Percentiles rank a stretch among this genome's conserved stretches.
phyloP scores from a whole-genome alignment of 2,888 invertebrate genomes.

The Suillia variegata region DNA sequence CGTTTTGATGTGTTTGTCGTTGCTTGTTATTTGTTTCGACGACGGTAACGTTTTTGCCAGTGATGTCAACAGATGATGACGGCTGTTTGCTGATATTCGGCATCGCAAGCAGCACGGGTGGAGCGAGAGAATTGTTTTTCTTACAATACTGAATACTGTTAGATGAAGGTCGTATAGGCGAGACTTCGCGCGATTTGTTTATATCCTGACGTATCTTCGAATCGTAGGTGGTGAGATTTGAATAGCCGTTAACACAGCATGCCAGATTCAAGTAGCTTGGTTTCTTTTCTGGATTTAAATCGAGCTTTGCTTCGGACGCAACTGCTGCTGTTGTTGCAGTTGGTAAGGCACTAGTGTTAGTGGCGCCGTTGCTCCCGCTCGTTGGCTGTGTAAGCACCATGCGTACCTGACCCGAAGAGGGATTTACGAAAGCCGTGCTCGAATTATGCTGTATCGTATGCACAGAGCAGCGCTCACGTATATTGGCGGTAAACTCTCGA shows the following conservation, averaged over 20 bases:
- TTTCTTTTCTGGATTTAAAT: constrained; percentile 66
- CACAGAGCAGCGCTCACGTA: constrained; percentile 64
- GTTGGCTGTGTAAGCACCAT: constrained; percentile 50
- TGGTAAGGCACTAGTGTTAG: constrained; percentile 37
- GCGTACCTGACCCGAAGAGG: constrained; percentile 51
- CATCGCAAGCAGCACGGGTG: constrained; percentile 59
- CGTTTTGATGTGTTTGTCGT: constrained; percentile 31
- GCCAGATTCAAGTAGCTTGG: constrained; percentile 89
- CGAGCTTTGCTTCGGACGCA: constrained; percentile 31
- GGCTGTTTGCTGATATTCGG: constrained; percentile 38
- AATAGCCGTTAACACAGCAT: constrained; percentile 89
- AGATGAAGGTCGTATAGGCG: constrained; percentile 69
- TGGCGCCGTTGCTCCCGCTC: constrained; percentile 14
- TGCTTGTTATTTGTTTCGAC: constrained; percentile 35
- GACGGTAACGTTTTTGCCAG: no score
- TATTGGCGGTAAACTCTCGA: constrained; percentile 68
- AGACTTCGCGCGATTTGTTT: constrained; percentile 73
- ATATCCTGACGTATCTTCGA: constrained; percentile 78
- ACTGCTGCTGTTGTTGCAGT: no score
- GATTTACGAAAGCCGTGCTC: constrained; percentile 47
- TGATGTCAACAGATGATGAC: constrained; percentile 2
- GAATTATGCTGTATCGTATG: constrained; percentile 46
- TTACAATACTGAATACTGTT: constrained; percentile 62
- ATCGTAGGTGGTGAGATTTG: constrained; percentile 84
- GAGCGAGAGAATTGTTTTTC: constrained; percentile 65